Base-by-base conservation (phyloP, 2,888 invertebrate genomes). In the Sesia bembeciformis region DNA sequence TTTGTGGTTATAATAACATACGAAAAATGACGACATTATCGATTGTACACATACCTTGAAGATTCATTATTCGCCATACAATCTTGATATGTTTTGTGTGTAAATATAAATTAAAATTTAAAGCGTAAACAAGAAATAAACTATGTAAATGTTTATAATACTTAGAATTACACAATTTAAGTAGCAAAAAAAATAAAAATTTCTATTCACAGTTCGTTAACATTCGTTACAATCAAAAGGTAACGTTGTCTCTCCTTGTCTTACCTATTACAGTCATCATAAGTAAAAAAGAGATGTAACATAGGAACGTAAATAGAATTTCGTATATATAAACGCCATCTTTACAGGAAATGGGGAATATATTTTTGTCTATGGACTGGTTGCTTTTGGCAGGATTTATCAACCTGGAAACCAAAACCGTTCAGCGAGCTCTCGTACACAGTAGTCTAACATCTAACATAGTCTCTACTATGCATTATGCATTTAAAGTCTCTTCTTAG, bases 201-300 rank as follows among this genome's bases (percentile, higher is more conserved):
- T 7, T 52, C 40, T 77, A 78, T 80, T 78, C 84, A 84, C 85
- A 77, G 81, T 82, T 82, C 88, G 89, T 88, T 88, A 87, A 67
- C 81, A 80, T 81, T 80, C 88, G 89, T 89, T 89, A 88, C 72
- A 85, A 78, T 85, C 82, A 86, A 89, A 88, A 72, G 71, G 62
- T 68, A 66, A 66, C 60, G 52, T 49, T 54, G 63, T 65, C 4
- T 81, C 70, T 72, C 74, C 67, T 57, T 73, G 69, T 57, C 39
- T 40, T 53, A 59, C 59, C 40, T 3, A 0, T 3, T 0, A n/a
- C 6, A 6, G 4, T 42, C 8, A 23, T 5, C 8, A 4, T 49
- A 52, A 23, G 74, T 53, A 40, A 59, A 67, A 87, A 67, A 69
- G 80, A 81, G 82, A 81, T 39, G 66, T 57, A 68, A 57, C 6